These are phyloP conservation scores for Bursaphelenchus mucronatus DNA, from an alignment of 1,140 invertebrate species.

Conservation along the genomic window DNA sequence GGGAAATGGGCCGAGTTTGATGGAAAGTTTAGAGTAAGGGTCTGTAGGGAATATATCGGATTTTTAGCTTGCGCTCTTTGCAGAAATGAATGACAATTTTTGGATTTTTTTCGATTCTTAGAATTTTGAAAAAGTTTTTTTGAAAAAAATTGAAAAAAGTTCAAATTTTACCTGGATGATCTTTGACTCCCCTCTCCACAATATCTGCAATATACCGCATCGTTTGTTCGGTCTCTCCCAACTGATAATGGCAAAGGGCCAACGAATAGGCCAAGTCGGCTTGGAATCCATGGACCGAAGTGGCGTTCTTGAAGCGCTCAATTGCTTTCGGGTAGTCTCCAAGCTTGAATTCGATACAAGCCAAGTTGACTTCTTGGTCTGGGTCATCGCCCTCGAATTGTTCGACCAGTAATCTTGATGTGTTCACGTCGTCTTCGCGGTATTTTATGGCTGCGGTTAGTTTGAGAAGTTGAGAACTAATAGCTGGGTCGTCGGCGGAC, in stretches of 20 bases:
- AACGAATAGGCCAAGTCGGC: conserved; percentile 90
- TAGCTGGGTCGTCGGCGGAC: conserved; percentile 73
- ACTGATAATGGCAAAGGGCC: conserved; percentile 85
- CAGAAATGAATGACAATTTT: too few relatives aligned
- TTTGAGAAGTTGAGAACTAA: conserved; percentile 75
- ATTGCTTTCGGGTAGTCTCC: conserved; percentile 83
- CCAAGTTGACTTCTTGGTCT: conserved; percentile 91
- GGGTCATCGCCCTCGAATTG: conserved; percentile 79
- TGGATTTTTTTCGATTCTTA: too few relatives aligned
- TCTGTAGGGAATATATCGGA: too few relatives aligned
- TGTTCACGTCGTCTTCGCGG: conserved; percentile 85
- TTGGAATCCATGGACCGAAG: conserved; percentile 80
- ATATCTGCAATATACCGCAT: conserved; percentile 78
- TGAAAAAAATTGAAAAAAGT: too few relatives aligned
- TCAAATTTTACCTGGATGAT: conserved; percentile 72
- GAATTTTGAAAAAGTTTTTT: too few relatives aligned
- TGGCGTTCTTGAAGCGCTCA: conserved; percentile 80
- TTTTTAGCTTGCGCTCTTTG: too few relatives aligned
- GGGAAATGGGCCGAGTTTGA: neutral
- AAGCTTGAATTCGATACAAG: conserved; percentile 89
- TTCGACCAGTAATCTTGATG: conserved; percentile 85
- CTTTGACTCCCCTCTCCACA: conserved; percentile 87
- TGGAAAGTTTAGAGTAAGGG: conserved; percentile 4
- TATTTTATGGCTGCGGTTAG: conserved; percentile 95
- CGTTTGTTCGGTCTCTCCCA: conserved; percentile 86